Evolutionary conservation across 2,888 invertebrate species (phyloP).

Genomic region (Cremastinae sp.): DNA sequence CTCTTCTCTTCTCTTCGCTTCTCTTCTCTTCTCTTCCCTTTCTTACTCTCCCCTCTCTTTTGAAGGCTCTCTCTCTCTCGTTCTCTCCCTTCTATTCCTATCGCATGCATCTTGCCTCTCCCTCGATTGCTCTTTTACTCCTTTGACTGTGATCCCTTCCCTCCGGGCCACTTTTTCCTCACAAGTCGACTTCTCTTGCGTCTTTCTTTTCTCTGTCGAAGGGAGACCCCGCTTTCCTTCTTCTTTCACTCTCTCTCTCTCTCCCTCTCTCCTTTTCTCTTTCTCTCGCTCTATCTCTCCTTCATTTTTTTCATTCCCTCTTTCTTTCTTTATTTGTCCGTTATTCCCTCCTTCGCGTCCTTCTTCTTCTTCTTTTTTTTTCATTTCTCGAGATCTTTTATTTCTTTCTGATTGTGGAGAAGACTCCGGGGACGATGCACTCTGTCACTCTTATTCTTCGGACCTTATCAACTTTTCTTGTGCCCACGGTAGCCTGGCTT

Average conservation of each 20-base stretch:
- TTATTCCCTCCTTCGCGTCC: slow-evolving; percentile 29
- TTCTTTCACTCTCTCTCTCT: slow-evolving; percentile 43
- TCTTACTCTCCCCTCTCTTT: neutral
- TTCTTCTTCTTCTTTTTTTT: slow-evolving; percentile 10
- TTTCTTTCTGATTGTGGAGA: slow-evolving; percentile 36
- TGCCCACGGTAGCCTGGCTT: neutral
- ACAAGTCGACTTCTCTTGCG: slow-evolving; percentile 9
- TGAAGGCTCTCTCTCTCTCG: slow-evolving; percentile 35
- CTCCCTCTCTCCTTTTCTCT: neutral
- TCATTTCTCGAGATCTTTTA: slow-evolving; percentile 26
- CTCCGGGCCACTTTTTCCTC: slow-evolving; percentile 35
- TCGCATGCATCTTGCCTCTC: slow-evolving; percentile 46
- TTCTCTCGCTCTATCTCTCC: slow-evolving; percentile 17
- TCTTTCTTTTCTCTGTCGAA: slow-evolving; percentile 21
- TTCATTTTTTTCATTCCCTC: neutral
- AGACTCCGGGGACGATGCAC: too few relatives aligned
- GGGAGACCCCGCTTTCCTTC: slow-evolving; percentile 28
- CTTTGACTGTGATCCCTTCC: slow-evolving; percentile 51
- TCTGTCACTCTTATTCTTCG: neutral
- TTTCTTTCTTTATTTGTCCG: slow-evolving; percentile 11
- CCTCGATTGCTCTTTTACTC: slow-evolving; percentile 56
- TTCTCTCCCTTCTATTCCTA: slow-evolving; percentile 54
- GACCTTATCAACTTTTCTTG: too few relatives aligned
- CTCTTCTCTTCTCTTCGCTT: neutral
- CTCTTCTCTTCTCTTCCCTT: slow-evolving; percentile 8